Percentiles rank a stretch among this genome's conserved stretches.
phyloP scores from a whole-genome alignment of 35 echinoderm and acorn worm genomes.

The Apostichopus japonicus region DNA sequence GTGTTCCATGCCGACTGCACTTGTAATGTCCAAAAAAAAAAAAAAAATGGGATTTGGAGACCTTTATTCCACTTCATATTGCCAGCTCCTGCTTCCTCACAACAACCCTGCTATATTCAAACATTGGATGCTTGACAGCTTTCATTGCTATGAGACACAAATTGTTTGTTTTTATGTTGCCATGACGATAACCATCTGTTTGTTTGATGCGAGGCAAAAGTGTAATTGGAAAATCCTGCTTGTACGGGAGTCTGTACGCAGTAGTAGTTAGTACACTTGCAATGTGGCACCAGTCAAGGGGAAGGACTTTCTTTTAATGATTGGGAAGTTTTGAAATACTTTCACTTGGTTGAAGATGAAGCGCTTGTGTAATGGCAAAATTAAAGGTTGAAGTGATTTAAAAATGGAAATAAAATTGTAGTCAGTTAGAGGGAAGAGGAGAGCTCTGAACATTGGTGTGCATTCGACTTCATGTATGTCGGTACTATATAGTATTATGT shows the following conservation, averaged over 20 bases:
- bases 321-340: background rate
- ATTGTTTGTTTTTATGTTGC: conserved; percentile 45
- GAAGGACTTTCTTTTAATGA: too few species aligned
- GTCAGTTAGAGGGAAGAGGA: too few species aligned
- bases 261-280: background rate
- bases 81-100: background rate
- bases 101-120: background rate
- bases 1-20: too few species aligned
- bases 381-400: too few species aligned
- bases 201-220: conserved; percentile 31
- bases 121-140: background rate
- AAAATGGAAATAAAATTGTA: too few species aligned
- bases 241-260: background rate
- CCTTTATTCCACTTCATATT: too few species aligned
- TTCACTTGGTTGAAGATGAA: background rate
- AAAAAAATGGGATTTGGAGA: too few species aligned
- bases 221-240: conserved; percentile 47
- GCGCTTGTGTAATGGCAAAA: background rate
- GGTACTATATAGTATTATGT: too few species aligned
- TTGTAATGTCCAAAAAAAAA: too few species aligned
- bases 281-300: too few species aligned
- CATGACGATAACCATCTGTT: conserved; percentile 39
- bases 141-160: conserved; percentile 48
- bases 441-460: too few species aligned
- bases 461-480: too few species aligned